Evolutionary conservation across 2,888 invertebrate genomes (phyloP).

Genomic region (Tridacna crocea): DNA sequence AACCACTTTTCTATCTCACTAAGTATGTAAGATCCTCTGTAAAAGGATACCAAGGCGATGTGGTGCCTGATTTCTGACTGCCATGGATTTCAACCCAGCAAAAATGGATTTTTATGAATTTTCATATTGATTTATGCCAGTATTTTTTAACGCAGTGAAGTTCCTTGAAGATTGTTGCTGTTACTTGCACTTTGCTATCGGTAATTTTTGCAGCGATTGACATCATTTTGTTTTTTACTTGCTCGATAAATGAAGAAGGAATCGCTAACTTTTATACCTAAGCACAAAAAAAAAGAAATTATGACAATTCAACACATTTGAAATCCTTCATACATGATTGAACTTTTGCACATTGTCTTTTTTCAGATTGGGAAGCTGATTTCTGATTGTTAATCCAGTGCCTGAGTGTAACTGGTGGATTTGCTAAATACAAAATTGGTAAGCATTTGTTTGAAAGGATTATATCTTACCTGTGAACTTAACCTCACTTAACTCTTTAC

Average conservation of each 20-base stretch:
- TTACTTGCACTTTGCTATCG: not conserved
- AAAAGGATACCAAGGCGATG: not conserved
- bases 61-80: conserved; percentile 16
- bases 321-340: not conserved
- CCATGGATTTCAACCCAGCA: conserved; percentile 20
- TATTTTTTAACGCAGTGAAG: not conserved
- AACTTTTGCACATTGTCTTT: not conserved
- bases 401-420: not conserved
- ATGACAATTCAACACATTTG: no score
- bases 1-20: not conserved
- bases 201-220: not conserved
- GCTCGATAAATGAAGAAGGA: no score
- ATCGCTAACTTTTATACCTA: no score
- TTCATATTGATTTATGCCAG: conserved; percentile 24
- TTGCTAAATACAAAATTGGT: not conserved
- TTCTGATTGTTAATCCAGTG: not conserved
- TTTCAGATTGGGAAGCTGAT: not conserved
- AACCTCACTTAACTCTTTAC: no score
- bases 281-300: no score
- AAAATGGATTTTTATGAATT: conserved; percentile 24
- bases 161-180: not conserved
- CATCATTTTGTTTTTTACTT: no score
- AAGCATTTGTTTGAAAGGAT: not conserved
- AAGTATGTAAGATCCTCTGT: conserved; percentile 4
- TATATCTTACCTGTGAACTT: no score